Base-by-base conservation (phyloP, 1,140 invertebrate genomes). In the Drosophila auraria region DNA sequence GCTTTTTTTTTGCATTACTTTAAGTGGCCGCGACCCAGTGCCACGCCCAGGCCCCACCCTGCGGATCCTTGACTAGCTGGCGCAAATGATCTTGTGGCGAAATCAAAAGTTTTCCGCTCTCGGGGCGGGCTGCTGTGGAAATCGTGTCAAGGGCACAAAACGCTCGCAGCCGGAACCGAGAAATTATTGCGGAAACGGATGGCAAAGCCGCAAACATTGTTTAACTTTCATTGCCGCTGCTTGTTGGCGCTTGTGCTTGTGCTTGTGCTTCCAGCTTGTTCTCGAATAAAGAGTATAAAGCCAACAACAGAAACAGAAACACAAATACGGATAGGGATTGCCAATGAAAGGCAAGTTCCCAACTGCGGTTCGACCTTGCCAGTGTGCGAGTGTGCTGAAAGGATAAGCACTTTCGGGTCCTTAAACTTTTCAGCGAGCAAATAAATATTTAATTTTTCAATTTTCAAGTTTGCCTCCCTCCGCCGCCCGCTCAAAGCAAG, bases 151-250 rank as follows among this genome's bases (percentile, higher is more conserved):
- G 82, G 82, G 56, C 82, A 82, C 74, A 61, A 60, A 78, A 57
- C 47, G 74, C 78, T 64, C 40, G 56, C 45, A 60, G 78, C 80
- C 81, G 72, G 82, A 83, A 81, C 69, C 78, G 59, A 83, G 78
- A 87, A 83, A 87, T 89, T 83, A 89, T 87, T 89, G 78, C 83
- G 81, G 78, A 87, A 87, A 74, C 76, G 84, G 73, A 83, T 83
- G 84, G 87, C 81, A 81, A 58, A 73, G 58, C 79, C 65, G 54
- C 83, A 82, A 86, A 87, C 83, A 87, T 79, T 86, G 83, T 87
- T 86, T 87, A 82, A 87, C 83, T 86, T 86, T 82, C 79, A 86
- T 76, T 86, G 82, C 70, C 56, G 70, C 66, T 71, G 27, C 47
- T 38, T 64, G 65, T 63, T 57, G 40, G 42, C 40, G 36, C 33